Evolutionary conservation across 1,140 invertebrate species (phyloP).

Genomic region (Eriocheir sinensis): DNA sequence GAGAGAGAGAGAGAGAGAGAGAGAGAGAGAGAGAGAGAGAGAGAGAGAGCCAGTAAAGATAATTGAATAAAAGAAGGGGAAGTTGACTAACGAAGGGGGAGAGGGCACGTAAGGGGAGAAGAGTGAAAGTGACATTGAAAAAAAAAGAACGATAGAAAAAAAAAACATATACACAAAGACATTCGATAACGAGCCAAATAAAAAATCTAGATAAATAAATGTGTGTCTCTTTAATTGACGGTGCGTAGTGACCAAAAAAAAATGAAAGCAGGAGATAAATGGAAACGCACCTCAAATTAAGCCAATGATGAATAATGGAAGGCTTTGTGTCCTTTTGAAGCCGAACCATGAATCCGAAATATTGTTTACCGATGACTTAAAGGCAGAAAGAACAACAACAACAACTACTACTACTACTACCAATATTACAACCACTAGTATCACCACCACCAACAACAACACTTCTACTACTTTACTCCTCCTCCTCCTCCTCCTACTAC

Average conservation of each 20-base stretch:
- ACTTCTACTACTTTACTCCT: too few relatives aligned
- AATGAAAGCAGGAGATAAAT: background rate
- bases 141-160: background rate
- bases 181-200: too few relatives aligned
- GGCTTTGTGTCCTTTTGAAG: too few relatives aligned
- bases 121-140: background rate
- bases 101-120: background rate
- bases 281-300: background rate
- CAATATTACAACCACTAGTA: background rate
- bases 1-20: background rate
- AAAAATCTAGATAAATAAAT: too few relatives aligned
- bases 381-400: too few relatives aligned
- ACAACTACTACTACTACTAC: background rate
- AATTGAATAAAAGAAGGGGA: background rate
- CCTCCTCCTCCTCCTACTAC: background rate
- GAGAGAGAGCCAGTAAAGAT: background rate
- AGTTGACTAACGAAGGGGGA: background rate
- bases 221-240: too few relatives aligned
- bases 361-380: too few relatives aligned
- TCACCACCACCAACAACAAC: too few relatives aligned
- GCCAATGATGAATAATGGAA: background rate
- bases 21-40: background rate
- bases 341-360: too few relatives aligned
- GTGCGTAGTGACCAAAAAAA: too few relatives aligned
- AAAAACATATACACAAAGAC: background rate